Evolutionary conservation across 2,888 invertebrate genomes (phyloP), one percentile per base, ranked within the genome.

Genomic region (Leucophenga maculata): DNA sequence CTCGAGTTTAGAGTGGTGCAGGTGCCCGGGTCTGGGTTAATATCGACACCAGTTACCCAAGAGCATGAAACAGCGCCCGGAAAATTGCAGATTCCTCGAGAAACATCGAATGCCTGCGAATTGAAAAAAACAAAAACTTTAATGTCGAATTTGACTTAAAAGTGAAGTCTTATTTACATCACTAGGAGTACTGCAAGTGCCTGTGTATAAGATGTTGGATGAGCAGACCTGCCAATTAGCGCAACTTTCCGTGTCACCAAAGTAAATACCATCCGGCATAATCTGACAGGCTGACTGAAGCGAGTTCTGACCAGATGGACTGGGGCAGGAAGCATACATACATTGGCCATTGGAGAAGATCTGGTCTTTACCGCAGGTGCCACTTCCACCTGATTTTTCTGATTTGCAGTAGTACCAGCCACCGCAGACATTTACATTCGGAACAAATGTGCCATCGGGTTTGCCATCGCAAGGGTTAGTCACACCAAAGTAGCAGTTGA

Each of bases 191-290:
- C 1, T 0, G 31, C 83, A 83, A 9, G 3, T 9, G 3, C 74
- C 78, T 3, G 9, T 3, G 0, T 54, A 1, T 11, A 72, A 16
- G 1, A 26, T 4, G 9, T 18, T 9, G 20, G 46, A 1, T 18
- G 39, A 3, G 22, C 2, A 44, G 13, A 57, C 57, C 18, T 78
- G 74, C 76, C 76, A 83, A 1, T 54, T 48, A 3, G 52, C 55
- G 31, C 83, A 83, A 1, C 71, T 62, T 0, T 52, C 26, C 3
- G 77, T 69, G 55, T 73, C 75, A 3, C 76, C 83, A 71, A 83
- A 82, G 65, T 57, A 82, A 20, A 57, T 1, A 18, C 67, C 66
- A 20, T 22, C 67, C 31, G 70, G 77, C 69, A 83, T 65, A 22
- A 80, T 67, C 0, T 72, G 31, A n/a, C 83, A 83, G 0, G 75